Base-by-base conservation (phyloP, 2,113 vertebrate species). In the Grammomys dolichurus region DNA sequence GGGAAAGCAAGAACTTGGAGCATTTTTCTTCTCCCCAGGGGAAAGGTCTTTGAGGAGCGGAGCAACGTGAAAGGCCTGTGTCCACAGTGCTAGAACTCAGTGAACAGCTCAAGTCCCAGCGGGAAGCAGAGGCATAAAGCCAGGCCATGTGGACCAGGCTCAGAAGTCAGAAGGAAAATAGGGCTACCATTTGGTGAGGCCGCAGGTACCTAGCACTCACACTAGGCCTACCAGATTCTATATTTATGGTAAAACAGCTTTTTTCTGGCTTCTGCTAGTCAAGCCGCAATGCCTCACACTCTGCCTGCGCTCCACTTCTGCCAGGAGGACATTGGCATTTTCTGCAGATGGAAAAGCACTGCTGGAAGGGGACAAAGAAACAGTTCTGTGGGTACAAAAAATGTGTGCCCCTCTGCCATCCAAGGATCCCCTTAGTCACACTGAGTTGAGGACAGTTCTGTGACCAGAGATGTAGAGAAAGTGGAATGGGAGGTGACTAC, bases 171-270 rank as follows among this genome's bases (percentile, higher is more conserved):
- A 92, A 82, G 73, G 40, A 87, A 87, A 80, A 65, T 9, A 96
- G 48, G 43, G 88, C 70, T 96, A 76, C 95, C 97, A 98, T 98
- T 96, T 98, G 97, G 96, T 98, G 87, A 95, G 92, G 89, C 97
- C 91, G 86, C 97, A 97, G 96, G 97, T 89, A 73, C 96, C 96
- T 70, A 95, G 95, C 65, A 90, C 73, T 97, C 96, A 93, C 91
- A 96, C 94, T 78, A 97, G 60, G 96, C 63, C 65, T 33, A 97
- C 89, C 95, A 97, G 95, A 97, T 97, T 94, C 88, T 58, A 89
- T 87, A 94, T 97, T 97, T 95, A 93, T 94, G 93, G 95, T 54
- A 48, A 87, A 90, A 77, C 36, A 92, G 89, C 76, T 97, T 95
- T 97, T 97, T 97, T 97, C 12, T 5, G 86, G 58, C 90, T 95